A percentile compares a stretch with the other conserved stretches of the same genome.
These are phyloP conservation scores for Pollachius pollachius DNA, from an alignment of 2,113 vertebrate genomes.

Conservation along the genomic window DNA sequence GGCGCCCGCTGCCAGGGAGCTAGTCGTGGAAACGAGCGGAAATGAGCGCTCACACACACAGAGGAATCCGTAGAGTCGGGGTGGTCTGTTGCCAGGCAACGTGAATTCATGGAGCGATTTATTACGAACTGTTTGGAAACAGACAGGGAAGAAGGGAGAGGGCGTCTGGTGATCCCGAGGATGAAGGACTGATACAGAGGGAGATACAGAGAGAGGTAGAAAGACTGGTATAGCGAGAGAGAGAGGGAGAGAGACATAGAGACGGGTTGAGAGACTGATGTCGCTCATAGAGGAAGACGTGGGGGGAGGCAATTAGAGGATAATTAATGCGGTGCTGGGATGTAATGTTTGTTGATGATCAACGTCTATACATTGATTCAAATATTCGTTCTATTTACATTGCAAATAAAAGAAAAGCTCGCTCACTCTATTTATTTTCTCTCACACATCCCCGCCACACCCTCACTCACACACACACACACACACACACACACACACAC, in stretches of 20 bases:
- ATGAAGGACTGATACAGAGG: slow-evolving; percentile 20
- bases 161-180: slow-evolving; percentile 14
- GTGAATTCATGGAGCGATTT: slow-evolving; percentile 25
- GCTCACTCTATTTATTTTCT: too few species aligned
- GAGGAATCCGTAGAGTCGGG: not conserved
- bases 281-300: too few species aligned
- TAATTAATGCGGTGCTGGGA: not conserved
- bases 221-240: not conserved
- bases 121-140: slow-evolving; percentile 5
- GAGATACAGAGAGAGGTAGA: slow-evolving; percentile 15
- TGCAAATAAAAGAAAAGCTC: too few species aligned
- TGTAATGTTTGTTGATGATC: not conserved
- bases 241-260: slow-evolving; percentile 9
- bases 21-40: not conserved
- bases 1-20: not conserved
- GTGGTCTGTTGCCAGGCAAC: slow-evolving; percentile 54
- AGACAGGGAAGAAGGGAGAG: not conserved
- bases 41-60: slow-evolving; percentile 8
- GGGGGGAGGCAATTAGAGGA: not conserved
- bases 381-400: too few species aligned
- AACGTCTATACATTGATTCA: not conserved
- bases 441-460: not conserved
- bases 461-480: slow-evolving; percentile 16
- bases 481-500: slow-evolving; percentile 15
- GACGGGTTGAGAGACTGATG: not conserved